Conservation (phyloP, 2,888 invertebrate genomes). For the Trichacis sp. region DNA sequence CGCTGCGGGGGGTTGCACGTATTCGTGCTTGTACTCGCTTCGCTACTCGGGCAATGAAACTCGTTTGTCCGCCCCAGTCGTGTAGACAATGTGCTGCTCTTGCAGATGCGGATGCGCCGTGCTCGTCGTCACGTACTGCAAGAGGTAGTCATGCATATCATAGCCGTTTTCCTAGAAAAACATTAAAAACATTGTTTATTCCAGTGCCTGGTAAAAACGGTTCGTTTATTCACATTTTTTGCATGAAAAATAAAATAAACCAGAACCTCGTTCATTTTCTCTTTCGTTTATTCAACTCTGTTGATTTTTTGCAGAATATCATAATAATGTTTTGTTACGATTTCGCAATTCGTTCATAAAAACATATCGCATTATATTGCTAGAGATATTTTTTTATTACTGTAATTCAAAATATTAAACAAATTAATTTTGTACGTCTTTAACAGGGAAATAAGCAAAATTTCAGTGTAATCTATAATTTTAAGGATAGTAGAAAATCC, state of each 20-base stretch:
- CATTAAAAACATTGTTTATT: slow-evolving; percentile 38
- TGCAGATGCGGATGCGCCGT: slow-evolving; percentile 68
- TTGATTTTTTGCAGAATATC: too few relatives aligned
- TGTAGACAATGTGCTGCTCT: slow-evolving; percentile 71
- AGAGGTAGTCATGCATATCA: slow-evolving; percentile 67
- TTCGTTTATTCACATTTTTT: too few relatives aligned
- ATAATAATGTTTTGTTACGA: background rate
- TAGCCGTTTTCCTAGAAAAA: slow-evolving; percentile 65
- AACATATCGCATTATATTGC: too few relatives aligned
- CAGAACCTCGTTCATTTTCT: too few relatives aligned
- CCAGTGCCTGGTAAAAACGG: background rate
- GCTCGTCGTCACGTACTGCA: slow-evolving; percentile 69
- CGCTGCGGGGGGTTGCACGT: slow-evolving; percentile 74
- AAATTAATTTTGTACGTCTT: slow-evolving; percentile 1
- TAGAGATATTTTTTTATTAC: too few relatives aligned
- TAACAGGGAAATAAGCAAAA: too few relatives aligned
- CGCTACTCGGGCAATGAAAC: slow-evolving; percentile 72
- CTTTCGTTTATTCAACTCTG: too few relatives aligned
- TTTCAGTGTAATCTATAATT: too few relatives aligned
- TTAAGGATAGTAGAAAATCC: too few relatives aligned
- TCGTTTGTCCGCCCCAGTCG: slow-evolving; percentile 72
- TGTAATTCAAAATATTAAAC: background rate
- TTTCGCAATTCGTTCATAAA: background rate
- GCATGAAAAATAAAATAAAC: too few relatives aligned
- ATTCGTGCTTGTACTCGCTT: slow-evolving; percentile 72